phyloP scores from a whole-genome alignment of 2,888 invertebrate genomes.

The Dasypogon diadema region DNA sequence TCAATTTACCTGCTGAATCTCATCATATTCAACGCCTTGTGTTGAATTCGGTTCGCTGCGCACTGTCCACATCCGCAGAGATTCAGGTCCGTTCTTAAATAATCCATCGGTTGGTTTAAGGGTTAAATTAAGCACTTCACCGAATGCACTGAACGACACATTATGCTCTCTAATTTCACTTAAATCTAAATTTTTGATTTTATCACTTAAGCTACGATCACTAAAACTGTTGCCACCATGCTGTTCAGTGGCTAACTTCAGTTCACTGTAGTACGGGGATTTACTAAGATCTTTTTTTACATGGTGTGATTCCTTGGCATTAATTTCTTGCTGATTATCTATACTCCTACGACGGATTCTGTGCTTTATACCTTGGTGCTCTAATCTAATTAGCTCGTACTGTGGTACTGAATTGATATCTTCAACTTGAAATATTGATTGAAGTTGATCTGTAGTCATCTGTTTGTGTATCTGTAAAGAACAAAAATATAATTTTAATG shows the following conservation, averaged over 20 bases:
- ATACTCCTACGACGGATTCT: conserved; percentile 61
- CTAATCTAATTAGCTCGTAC: conserved; percentile 85
- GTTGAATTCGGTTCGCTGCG: conserved; percentile 82
- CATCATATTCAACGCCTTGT: conserved; percentile 83
- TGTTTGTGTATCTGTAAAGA: conserved; percentile 86
- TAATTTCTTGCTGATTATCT: conserved; percentile 54
- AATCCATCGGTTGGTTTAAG: conserved; percentile 83
- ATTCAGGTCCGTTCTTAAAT: conserved; percentile 75
- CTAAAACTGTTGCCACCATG: conserved; percentile 58
- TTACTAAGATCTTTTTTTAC: conserved; percentile 69
- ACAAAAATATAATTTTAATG: not conserved
- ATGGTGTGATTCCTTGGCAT: conserved; percentile 62
- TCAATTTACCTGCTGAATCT: conserved; percentile 77
- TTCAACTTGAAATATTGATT: conserved; percentile 86
- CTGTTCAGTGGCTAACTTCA: conserved; percentile 61
- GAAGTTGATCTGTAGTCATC: conserved; percentile 86
- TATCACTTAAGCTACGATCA: conserved; percentile 58
- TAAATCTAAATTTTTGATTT: conserved; percentile 58
- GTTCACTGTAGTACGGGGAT: conserved; percentile 66
- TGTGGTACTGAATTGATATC: conserved; percentile 82
- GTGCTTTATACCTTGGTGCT: conserved; percentile 71
- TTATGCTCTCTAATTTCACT: conserved; percentile 69
- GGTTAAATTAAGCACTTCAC: conserved; percentile 79
- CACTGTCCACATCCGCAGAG: conserved; percentile 84
- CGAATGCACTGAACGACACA: conserved; percentile 85